Evolutionary conservation across 2,888 invertebrate species (phyloP), one percentile per base, ranked within the genome.

Genomic region (Limulus polyphemus): DNA sequence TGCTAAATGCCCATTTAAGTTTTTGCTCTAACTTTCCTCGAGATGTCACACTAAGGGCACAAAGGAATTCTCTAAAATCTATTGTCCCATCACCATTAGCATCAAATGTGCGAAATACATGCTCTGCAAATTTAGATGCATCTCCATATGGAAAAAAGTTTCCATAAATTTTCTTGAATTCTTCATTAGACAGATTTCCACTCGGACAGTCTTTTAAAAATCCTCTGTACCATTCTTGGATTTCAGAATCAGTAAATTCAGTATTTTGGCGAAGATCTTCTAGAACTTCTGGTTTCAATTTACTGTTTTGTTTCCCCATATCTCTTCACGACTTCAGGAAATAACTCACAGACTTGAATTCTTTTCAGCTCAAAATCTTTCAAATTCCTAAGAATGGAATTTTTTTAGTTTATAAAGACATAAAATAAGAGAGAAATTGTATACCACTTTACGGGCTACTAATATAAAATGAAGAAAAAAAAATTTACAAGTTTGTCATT

Each of bases 271-370:
- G 88, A 71, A 98, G 84, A 80, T 98, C 97, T 77, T 94, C 93
- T 74, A 98, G 82, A 69, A 95, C 92, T 82, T 98, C 97, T 50
- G 98, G 98, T 78, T 95, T 97, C 74, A 98, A 83, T 82, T 98
- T 98, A 81, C 97, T 97, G 81, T 95, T 95, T 80, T 93, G 91
- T 82, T 97, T 97, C 73, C 98, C 98, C 98, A 98, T 98, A 77
- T 79, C 77, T 32, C 3, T 32, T 32, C 32, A 32, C 32, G 4
- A 4, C 4, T 32, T 32, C 32, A 32, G 32, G 32, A 32, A 32
- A 2, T 32, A 32, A 32, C 32, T 32, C 7, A 3, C 3, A 32
- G 32, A 32, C 32, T 32, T 7, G 5, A 32, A 32, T 7, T 32
- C 5, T 32, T 32, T 32, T 32, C 32, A 32, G 32, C 32, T 32